Evolutionary conservation across 1,140 invertebrate genomes (phyloP).

Genomic region (Melitaea cinxia): DNA sequence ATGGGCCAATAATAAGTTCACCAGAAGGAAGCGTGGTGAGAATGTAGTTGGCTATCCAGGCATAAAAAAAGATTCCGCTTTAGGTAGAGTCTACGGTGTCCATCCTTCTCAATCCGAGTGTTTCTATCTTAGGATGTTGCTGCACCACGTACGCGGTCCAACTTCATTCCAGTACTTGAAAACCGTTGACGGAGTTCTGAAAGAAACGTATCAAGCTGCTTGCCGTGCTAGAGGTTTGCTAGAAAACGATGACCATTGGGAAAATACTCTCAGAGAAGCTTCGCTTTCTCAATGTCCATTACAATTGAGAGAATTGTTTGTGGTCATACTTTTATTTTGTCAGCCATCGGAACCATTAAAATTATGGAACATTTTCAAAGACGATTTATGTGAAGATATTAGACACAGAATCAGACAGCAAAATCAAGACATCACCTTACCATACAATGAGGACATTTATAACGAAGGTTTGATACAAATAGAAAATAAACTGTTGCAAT

Average conservation of each 20-base stretch:
- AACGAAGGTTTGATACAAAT: too few species aligned
- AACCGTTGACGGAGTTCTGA: background rate
- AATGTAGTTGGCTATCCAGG: slow-evolving; percentile 6
- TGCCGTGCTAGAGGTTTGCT: slow-evolving; percentile 24
- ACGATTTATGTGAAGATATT: slow-evolving; percentile 4
- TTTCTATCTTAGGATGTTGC: slow-evolving; percentile 11
- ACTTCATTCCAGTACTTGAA: slow-evolving; percentile 11
- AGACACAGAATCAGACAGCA: background rate
- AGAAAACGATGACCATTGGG: slow-evolving; percentile 39
- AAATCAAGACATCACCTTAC: too few species aligned
- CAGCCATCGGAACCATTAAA: slow-evolving; percentile 15
- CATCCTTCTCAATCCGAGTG: slow-evolving; percentile 8
- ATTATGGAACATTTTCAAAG: slow-evolving; percentile 15
- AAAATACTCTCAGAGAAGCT: slow-evolving; percentile 27
- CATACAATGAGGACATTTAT: too few species aligned
- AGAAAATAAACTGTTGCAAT: too few species aligned
- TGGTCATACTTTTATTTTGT: slow-evolving; percentile 29
- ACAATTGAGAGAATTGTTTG: slow-evolving; percentile 23
- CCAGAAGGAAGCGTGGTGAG: background rate
- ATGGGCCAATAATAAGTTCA: background rate
- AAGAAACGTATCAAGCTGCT: background rate
- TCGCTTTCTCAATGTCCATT: background rate
- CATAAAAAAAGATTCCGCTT: slow-evolving; percentile 7
- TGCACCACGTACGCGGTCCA: background rate
- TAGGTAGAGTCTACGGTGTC: slow-evolving; percentile 13